phyloP scores from a whole-genome alignment of 2,888 invertebrate genomes.

The Patella depressa region DNA sequence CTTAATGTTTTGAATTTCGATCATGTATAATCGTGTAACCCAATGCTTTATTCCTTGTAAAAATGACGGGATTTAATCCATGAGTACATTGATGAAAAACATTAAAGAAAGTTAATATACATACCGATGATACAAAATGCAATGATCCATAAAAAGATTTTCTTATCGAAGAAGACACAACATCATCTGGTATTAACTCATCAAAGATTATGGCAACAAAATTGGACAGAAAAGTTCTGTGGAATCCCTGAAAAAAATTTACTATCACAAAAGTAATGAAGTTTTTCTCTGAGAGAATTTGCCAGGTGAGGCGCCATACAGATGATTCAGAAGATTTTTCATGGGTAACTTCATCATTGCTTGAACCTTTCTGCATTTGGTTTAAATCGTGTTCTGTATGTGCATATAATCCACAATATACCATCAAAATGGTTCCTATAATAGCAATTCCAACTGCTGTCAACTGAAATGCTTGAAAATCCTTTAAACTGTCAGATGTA shows the following conservation, averaged over 20 bases:
- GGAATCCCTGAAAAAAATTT: constrained; percentile 63
- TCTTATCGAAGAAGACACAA: constrained; percentile 46
- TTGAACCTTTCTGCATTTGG: constrained; percentile 23
- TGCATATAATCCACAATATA: constrained; percentile 58
- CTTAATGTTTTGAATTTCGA: no score
- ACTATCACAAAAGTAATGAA: constrained; percentile 63
- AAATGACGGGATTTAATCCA: no score
- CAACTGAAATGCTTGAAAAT: constrained; percentile 65
- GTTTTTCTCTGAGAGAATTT: constrained; percentile 56
- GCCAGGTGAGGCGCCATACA: constrained; percentile 48
- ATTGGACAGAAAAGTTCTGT: constrained; percentile 50
- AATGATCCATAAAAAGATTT: constrained; percentile 59
- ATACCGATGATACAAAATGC: constrained; percentile 49
- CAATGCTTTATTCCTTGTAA: no score
- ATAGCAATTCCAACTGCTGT: constrained; percentile 59
- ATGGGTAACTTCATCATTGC: constrained; percentile 15
- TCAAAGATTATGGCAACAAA: constrained; percentile 63
- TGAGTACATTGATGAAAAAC: background rate
- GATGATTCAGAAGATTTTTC: constrained; percentile 34
- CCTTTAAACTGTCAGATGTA: constrained; percentile 62
- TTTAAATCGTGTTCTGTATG: constrained; percentile 56
- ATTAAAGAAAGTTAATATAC: constrained; percentile 10
- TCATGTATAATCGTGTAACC: no score
- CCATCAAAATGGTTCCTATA: constrained; percentile 53
- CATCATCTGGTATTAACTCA: constrained; percentile 49